Percentiles rank a stretch among this genome's conserved stretches.
phyloP scores from a whole-genome alignment of 2,797 vertebrate genomes.

The Rousettus madagascariensis region DNA sequence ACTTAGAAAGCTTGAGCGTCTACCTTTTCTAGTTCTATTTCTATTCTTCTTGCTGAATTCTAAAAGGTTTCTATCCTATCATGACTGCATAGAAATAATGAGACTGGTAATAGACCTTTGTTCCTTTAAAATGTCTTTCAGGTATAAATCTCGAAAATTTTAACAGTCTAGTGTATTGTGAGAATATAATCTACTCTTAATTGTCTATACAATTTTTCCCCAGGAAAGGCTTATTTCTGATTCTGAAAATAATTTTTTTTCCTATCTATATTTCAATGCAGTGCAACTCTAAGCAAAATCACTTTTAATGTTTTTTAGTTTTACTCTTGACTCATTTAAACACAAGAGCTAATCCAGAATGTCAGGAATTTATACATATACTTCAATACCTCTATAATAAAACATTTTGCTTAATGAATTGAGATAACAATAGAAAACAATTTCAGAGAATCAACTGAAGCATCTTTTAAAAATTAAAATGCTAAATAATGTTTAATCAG shows the following conservation, averaged over 20 bases:
- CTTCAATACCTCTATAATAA: not conserved
- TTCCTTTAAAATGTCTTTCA: not conserved
- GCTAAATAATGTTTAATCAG: not conserved
- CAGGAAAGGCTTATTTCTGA: not conserved
- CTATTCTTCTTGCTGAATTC: not conserved
- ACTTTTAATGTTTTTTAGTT: not conserved
- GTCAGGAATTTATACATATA: not conserved
- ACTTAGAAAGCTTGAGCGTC: not conserved
- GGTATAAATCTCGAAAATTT: not conserved
- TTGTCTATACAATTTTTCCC: not conserved
- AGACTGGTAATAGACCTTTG: not conserved
- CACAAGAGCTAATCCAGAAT: not conserved
- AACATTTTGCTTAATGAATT: not conserved
- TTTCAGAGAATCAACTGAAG: constrained; percentile 12
- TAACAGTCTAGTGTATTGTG: not conserved
- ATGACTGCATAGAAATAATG: not conserved
- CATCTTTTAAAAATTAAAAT: constrained; percentile 8
- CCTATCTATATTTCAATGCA: not conserved
- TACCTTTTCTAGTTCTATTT: not conserved
- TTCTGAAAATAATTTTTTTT: not conserved
- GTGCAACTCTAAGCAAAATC: not conserved
- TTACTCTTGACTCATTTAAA: not conserved
- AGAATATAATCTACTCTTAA: not conserved
- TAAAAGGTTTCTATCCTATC: not conserved
- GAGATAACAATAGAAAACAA: not conserved